A percentile compares a stretch with the other conserved stretches of the same genome.
Evolutionary conservation across 2,113 vertebrate species (phyloP).

Genomic region (Corythaeola cristata): DNA sequence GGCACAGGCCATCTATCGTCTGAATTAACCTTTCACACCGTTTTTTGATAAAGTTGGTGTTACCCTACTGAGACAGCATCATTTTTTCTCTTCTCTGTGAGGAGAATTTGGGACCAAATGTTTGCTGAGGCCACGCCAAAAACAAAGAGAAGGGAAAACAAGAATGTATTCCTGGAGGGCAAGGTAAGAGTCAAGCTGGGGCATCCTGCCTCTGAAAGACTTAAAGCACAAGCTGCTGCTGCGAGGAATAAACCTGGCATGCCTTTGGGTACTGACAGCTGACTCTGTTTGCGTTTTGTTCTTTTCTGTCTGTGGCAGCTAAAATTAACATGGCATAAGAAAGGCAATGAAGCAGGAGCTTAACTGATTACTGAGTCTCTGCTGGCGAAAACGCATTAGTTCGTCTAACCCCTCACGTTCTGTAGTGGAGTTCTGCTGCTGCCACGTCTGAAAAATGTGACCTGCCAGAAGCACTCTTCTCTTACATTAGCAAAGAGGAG

Average conservation of each 20-base stretch:
- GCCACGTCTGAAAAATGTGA: background rate
- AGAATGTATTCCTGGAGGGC: background rate
- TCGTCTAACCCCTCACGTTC: background rate
- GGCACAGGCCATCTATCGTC: background rate
- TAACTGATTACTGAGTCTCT: constrained; percentile 2
- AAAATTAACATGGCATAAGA: background rate
- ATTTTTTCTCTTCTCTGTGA: background rate
- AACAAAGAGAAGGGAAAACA: background rate
- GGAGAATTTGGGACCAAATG: background rate
- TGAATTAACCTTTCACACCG: constrained; percentile 38
- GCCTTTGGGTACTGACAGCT: background rate
- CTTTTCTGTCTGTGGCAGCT: background rate
- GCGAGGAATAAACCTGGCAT: background rate
- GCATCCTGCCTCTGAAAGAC: background rate
- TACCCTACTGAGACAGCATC: background rate
- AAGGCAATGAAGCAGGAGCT: background rate
- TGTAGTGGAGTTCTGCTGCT: background rate
- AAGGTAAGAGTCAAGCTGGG: constrained; percentile 16
- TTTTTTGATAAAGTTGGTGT: constrained; percentile 9
- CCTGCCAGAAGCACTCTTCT: background rate
- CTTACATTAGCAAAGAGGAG: background rate
- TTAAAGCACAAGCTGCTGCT: background rate
- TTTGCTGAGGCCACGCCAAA: background rate
- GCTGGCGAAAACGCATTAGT: background rate
- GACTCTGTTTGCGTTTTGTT: background rate